Conservation (phyloP, 1,140 invertebrate genomes). For the Cyclargus thomasi region DNA sequence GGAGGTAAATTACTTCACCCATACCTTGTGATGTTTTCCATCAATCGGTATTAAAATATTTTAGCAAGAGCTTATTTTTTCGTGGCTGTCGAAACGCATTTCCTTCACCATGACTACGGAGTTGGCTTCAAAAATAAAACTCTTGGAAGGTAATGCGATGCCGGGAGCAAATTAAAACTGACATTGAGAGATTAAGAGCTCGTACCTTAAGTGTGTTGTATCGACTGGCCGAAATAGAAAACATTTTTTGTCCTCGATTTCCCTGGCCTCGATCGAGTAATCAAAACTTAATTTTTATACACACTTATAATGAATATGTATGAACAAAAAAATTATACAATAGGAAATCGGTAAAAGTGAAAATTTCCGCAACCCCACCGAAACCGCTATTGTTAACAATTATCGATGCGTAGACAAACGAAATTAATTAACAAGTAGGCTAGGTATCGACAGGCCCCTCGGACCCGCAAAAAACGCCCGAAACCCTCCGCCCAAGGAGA, state of each 20-base stretch:
- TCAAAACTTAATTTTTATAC: background rate
- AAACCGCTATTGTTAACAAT: slow-evolving; percentile 16
- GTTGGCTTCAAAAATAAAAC: slow-evolving; percentile 61
- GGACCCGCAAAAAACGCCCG: slow-evolving; percentile 37
- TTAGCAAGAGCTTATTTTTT: slow-evolving; percentile 39
- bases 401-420: slow-evolving; percentile 29
- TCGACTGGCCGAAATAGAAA: slow-evolving; percentile 36
- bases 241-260: background rate
- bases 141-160: slow-evolving; percentile 65
- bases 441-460: slow-evolving; percentile 43
- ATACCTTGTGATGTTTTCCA: slow-evolving; percentile 32
- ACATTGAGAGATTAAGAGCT: slow-evolving; percentile 70
- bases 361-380: slow-evolving; percentile 7
- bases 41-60: slow-evolving; percentile 30
- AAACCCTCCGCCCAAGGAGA: slow-evolving; percentile 45
- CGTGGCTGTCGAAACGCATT: slow-evolving; percentile 54
- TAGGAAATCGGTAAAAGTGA: slow-evolving; percentile 21
- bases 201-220: slow-evolving; percentile 48
- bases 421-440: slow-evolving; percentile 43
- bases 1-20: background rate
- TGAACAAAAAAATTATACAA: background rate
- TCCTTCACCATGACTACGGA: slow-evolving; percentile 48
- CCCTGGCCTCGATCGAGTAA: background rate
- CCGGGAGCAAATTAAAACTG: slow-evolving; percentile 66
- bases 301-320: background rate